phyloP scores from a whole-genome alignment of 1,140 invertebrate species.

The Cheumatopsyche charites region DNA sequence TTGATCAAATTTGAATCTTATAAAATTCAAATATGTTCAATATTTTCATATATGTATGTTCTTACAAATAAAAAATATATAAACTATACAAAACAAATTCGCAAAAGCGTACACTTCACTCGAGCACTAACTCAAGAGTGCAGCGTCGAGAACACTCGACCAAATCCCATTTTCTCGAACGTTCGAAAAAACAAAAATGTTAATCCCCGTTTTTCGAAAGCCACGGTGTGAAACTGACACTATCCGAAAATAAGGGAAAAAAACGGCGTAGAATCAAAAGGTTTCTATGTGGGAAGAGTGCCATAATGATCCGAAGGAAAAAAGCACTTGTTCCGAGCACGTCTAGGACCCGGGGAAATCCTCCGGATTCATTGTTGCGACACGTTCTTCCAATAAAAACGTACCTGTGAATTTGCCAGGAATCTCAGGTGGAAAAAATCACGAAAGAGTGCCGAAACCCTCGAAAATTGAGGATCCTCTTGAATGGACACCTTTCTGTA shows the following conservation, averaged over 20 bases:
- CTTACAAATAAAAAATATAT: background rate
- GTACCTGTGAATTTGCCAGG: conserved; percentile 30
- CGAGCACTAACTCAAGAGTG: conserved; percentile 1
- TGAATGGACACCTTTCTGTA: background rate
- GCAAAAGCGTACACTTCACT: background rate
- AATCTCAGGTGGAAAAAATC: background rate
- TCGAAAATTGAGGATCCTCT: background rate
- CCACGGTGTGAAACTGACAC: conserved; percentile 27
- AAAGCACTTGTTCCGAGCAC: conserved; percentile 6
- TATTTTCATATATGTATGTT: background rate
- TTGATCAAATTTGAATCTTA: no score
- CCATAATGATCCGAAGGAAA: conserved; percentile 19
- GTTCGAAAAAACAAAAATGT: conserved; percentile 5
- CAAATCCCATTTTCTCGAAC: background rate
- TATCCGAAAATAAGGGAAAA: conserved; percentile 8
- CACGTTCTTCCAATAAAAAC: conserved; percentile 31
- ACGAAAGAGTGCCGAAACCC: background rate
- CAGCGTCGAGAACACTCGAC: background rate
- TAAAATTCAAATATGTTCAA: no score
- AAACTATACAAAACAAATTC: background rate
- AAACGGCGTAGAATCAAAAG: background rate
- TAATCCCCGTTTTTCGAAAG: conserved; percentile 16
- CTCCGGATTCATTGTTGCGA: conserved; percentile 10
- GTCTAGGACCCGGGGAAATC: conserved; percentile 20
- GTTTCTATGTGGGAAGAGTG: conserved; percentile 17